Evolutionary conservation across 2,888 invertebrate genomes (phyloP), one percentile per base, ranked within the genome.

Genomic region (Tachina grossa): DNA sequence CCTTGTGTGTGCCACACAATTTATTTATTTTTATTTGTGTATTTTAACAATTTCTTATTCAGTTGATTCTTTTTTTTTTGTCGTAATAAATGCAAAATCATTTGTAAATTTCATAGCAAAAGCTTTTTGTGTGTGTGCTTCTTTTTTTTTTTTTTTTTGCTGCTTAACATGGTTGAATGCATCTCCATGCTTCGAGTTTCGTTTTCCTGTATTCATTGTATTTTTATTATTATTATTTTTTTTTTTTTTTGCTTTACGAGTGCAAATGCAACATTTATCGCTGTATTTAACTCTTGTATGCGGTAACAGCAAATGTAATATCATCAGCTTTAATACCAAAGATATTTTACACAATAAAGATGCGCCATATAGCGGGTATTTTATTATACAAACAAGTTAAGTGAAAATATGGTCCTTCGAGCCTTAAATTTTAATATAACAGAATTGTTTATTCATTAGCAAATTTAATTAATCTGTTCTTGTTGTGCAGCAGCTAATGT

Each of bases 11-110:
- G 31, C 43, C 39, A 41, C 63, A 65, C 71, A 45, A 45, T 72
- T 83, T 77, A 77, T 78, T 77, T 77, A 47, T 43, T 39, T 74
- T 66, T 66, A 66, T 81, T 72, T 84, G 22, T 84, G 22, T 74
- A 68, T 72, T 76, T 53, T 53, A 65, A 80, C 47, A 80, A 45
- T 63, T 83, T 65, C 22, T 47, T n/a, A 49, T 68, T 57, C 2
- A 22, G 13, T 55, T 39, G 8, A 45, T 47, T 63, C 43, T 68
- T 31, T 43, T 66, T 57, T 9, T 61, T 11, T 43, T 69, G 45
- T n/a, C 9, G 45, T 76, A 84, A 84, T 82, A 85, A 85, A 85
- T 85, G 82, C 74, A 85, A 82, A 85, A 82, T 78, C 82, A 85
- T 85, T 85, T 85, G 85, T 85, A 82, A 85, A 82, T 74, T 82